Evolutionary conservation across 2,113 vertebrate species (phyloP), one percentile per base, ranked within the genome.

Genomic region (Oncorhynchus clarkii): DNA sequence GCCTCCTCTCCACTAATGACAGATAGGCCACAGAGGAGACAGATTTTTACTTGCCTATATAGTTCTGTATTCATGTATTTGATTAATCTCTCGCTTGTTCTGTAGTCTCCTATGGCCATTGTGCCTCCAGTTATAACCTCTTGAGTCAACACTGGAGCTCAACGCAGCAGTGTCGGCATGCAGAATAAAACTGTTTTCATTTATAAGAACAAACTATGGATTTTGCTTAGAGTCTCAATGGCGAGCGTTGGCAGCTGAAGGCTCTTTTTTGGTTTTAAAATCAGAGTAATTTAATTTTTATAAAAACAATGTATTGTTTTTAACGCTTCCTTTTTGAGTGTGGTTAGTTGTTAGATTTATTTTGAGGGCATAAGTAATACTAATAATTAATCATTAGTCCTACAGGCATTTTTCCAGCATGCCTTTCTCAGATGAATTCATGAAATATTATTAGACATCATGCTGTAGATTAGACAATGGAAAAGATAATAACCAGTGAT

Each of bases 81-180:
- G 12, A 26, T 70, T 49, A 20, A 75, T 76, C 59, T 82, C 72
- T 70, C 67, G 72, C 80, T 81, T 74, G 48, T 83, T 82, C 80
- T 83, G 81, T 66, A 74, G 72, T 54, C 51, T 68, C 26, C 48
- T 72, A 70, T 82, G 76, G 76, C 80, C 79, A 75, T 76, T 60
- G 80, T 69, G 74, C 81, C 76, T 81, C 62, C 59, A 71, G 84
- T 86, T 87, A 78, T 72, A 75, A 80, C 80, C 86, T 79, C 75
- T 87, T 82, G 85, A 92, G 88, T 90, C 89, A 88, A 89, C 88
- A 87, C 80, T 79, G 82, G 79, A 82, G 83, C 87, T 84, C 81
- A 80, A 82, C 71, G 70, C 48, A 71, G 72, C 81, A 74, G 84
- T 85, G 82, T 73, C 16, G 68, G 79, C 75, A 84, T 64, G 80